Conservation (phyloP, 1,140 invertebrate genomes). For the Penaeus chinensis region DNA sequence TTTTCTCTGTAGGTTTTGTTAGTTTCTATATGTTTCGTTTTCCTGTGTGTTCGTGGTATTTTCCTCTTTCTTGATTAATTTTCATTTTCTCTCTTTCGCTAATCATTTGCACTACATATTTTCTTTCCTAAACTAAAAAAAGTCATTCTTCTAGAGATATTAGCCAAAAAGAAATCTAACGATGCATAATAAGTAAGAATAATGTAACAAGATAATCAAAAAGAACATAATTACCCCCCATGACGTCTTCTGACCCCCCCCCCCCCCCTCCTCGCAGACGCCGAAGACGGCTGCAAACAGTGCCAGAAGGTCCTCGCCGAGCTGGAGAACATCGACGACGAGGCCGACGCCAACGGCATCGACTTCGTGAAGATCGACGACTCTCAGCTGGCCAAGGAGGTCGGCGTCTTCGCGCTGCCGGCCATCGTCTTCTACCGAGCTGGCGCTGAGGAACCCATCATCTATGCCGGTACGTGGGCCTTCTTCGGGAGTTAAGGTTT, state of each 20-base stretch:
- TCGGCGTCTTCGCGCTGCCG: conserved; percentile 68
- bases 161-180: too few relatives aligned
- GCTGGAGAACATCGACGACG: conserved; percentile 94
- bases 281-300: conserved; percentile 73
- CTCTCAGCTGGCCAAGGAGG: conserved; percentile 67
- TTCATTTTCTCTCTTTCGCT: too few relatives aligned
- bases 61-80: too few relatives aligned
- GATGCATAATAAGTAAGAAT: too few relatives aligned
- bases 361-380: conserved; percentile 77
- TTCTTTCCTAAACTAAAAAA: too few relatives aligned
- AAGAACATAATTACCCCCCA: too few relatives aligned
- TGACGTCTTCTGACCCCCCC: background rate
- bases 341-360: conserved; percentile 91
- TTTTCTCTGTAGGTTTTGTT: too few relatives aligned
- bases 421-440: conserved; percentile 76
- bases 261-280: conserved; percentile 44
- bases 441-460: conserved; percentile 89
- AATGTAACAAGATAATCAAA: too few relatives aligned
- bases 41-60: too few relatives aligned
- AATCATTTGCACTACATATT: too few relatives aligned
- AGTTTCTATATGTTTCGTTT: too few relatives aligned
- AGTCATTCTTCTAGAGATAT: too few relatives aligned
- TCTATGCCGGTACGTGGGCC: conserved; percentile 83
- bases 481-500: background rate
- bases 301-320: conserved; percentile 88